These are phyloP conservation scores for Parnassius glacialis DNA, from an alignment of 2,888 invertebrate species.

Conservation along the genomic window DNA sequence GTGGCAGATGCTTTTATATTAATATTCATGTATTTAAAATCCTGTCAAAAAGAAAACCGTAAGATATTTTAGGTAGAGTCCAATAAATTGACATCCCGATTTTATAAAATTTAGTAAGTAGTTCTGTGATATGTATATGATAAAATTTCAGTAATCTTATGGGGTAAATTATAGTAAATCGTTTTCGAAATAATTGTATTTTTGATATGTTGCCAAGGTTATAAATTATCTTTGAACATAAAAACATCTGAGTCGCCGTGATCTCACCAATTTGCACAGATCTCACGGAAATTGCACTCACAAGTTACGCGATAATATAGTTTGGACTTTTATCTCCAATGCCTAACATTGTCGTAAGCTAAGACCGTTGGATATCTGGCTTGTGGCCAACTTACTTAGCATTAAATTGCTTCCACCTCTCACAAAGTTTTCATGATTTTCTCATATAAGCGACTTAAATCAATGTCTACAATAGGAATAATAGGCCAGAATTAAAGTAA, in stretches of 20 bases:
- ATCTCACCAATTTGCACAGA: slow-evolving; percentile 27
- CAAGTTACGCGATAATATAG: slow-evolving; percentile 47
- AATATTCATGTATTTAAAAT: background rate
- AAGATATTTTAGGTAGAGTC: too few species aligned
- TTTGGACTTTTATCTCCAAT: slow-evolving; percentile 56
- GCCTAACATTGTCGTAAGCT: slow-evolving; percentile 57
- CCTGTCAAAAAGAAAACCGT: too few species aligned
- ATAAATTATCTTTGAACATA: slow-evolving; percentile 15
- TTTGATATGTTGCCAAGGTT: slow-evolving; percentile 11
- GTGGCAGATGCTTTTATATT: background rate
- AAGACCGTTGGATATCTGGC: slow-evolving; percentile 58
- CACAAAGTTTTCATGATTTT: slow-evolving; percentile 44
- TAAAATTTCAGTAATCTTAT: too few species aligned
- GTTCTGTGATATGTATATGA: too few species aligned
- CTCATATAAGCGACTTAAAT: slow-evolving; percentile 36
- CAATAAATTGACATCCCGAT: too few species aligned
- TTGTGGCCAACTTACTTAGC: slow-evolving; percentile 64
- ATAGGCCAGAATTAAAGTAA: too few species aligned
- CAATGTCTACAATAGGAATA: background rate
- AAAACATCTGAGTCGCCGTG: slow-evolving; percentile 10
- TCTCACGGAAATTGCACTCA: slow-evolving; percentile 31
- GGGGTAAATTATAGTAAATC: background rate
- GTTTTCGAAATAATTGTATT: too few species aligned
- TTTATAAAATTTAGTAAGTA: too few species aligned
- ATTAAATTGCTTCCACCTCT: slow-evolving; percentile 60